Conservation (phyloP, 1,140 invertebrate species). For the Calliphora vicina region DNA sequence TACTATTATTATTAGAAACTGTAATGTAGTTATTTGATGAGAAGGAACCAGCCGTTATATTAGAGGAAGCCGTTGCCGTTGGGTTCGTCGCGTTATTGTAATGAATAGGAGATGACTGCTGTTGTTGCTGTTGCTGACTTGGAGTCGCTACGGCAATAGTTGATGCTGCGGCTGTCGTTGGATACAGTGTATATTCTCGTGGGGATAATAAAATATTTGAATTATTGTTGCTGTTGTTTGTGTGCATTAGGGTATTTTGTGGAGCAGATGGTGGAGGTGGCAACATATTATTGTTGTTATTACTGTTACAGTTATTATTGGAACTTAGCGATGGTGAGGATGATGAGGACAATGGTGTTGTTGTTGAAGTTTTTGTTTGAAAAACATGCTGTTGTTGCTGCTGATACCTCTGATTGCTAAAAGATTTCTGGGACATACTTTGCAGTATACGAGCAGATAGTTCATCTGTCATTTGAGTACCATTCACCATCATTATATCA, state of each 20-base stretch:
- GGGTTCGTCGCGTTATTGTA: constrained; percentile 19
- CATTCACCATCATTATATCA: constrained; percentile 61
- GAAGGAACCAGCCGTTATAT: constrained; percentile 37
- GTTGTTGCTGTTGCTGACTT: constrained; percentile 37
- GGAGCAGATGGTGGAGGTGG: constrained; percentile 44
- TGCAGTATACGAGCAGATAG: constrained; percentile 59
- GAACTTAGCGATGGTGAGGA: constrained; percentile 30
- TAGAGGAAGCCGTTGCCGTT: constrained; percentile 34
- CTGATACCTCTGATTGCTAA: constrained; percentile 63
- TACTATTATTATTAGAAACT: constrained; percentile 35
- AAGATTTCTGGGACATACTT: constrained; percentile 60
- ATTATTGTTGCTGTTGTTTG: constrained; percentile 48
- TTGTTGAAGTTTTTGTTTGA: constrained; percentile 43
- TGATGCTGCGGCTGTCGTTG: constrained; percentile 42
- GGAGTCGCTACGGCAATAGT: not conserved
- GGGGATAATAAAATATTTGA: constrained; percentile 40
- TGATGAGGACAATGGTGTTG: constrained; percentile 41
- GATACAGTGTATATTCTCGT: constrained; percentile 40
- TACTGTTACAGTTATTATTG: constrained; percentile 13
- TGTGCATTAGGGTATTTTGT: constrained; percentile 28
- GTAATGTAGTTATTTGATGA: constrained; percentile 29
- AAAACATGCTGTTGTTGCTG: constrained; percentile 48
- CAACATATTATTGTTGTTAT: constrained; percentile 33
- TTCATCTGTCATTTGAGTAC: constrained; percentile 62
- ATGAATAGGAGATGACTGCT: constrained; percentile 46